Base-by-base conservation (phyloP, 2,888 invertebrate genomes). In the Eupithecia dodoneata region DNA sequence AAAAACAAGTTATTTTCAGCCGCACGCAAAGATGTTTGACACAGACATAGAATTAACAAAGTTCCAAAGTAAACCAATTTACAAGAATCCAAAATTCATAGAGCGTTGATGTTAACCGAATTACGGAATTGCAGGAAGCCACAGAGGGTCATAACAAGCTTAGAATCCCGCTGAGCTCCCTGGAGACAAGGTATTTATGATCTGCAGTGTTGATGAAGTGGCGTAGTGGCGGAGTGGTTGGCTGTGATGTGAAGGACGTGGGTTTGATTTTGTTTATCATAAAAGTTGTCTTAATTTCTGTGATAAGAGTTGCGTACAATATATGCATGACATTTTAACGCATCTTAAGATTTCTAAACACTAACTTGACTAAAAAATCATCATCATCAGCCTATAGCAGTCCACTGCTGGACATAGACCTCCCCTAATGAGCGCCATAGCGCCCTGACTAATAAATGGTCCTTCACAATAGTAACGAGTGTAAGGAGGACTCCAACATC, bases 121-220 rank as follows among this genome's bases (percentile, higher is more conserved):
- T 80, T 76, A 77, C 69, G 7, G 47, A 66, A 70, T 63, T 45
- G 30, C 55, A 67, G 74, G 74, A 74, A 77, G 72, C 74, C 76
- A 63, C 72, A 65, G 74, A 72, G 77, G 77, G 76, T 41, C 75
- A 52, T 81, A 79, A 78, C 75, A 63, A 72, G 77, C 76, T 78
- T 79, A 78, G 7, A 63, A 55, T 42, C 77, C 85, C 52, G 52
- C 49, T 63, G 45, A 69, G 67, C 71, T 91, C 93, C 91, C 93
- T 44, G 72, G 91, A 89, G 93, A 86, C 66, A 59, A 45, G 70
- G 30, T 71, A 52, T 71, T 75, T 70, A 70, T 70, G 70, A 66
- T 71, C 65, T 49, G 59, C 76, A 72, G 41, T 69, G 44, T 71
- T 72, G n/a, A 52, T 70, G 73, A 73, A 73, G 63, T 42, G 45